Evolutionary conservation across 2,797 vertebrate genomes (phyloP).

Genomic region (Thunnus albacares): DNA sequence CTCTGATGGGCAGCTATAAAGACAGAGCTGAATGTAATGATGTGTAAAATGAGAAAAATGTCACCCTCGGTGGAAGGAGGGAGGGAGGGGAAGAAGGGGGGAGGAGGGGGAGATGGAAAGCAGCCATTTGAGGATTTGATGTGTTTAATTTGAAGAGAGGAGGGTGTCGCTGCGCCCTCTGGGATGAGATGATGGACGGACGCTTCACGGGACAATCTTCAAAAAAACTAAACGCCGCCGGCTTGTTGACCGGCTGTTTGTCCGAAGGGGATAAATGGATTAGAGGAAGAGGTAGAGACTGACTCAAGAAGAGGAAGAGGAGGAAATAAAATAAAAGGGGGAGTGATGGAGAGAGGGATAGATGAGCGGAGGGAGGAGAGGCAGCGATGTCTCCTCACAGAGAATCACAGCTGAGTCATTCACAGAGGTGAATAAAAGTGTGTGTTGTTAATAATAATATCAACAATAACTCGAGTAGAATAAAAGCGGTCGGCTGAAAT

Average conservation of each 20-base stretch:
- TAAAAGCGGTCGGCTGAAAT: no score
- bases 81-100: neutral
- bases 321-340: conserved; percentile 14
- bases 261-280: conserved; percentile 43
- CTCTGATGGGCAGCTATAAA: conserved; percentile 71
- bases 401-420: conserved; percentile 37
- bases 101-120: conserved; percentile 43
- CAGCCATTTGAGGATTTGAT: conserved; percentile 67
- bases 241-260: conserved; percentile 14
- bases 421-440: neutral
- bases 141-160: conserved; percentile 65
- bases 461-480: neutral
- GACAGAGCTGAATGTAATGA: conserved; percentile 80
- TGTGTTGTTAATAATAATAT: neutral
- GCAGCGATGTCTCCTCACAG: neutral
- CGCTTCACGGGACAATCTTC: conserved; percentile 28
- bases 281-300: conserved; percentile 5
- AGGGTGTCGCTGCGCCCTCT: conserved; percentile 42
- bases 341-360: conserved; percentile 36
- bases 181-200: conserved; percentile 60
- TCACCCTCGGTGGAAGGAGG: conserved; percentile 58
- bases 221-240: conserved; percentile 14
- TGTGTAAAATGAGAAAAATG: conserved; percentile 86
- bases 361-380: neutral
- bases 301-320: neutral